Conservation (phyloP, 1,140 invertebrate species). For the Neotoxoptera formosana region DNA sequence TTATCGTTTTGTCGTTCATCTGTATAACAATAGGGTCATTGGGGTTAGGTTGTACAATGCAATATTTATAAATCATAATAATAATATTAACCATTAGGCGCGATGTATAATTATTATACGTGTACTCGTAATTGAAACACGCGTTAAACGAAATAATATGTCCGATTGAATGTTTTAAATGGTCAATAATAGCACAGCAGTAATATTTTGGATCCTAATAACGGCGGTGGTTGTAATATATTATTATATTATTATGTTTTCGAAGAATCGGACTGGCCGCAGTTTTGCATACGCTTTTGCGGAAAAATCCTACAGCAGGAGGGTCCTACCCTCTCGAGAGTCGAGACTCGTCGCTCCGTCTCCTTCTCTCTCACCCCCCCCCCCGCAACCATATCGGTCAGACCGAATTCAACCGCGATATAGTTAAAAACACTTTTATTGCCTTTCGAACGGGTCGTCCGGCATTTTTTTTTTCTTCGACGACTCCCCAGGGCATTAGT, state of each 20-base stretch:
- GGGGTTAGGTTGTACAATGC: background rate
- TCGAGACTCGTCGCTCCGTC: background rate
- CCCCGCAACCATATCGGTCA: background rate
- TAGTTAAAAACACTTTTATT: slow-evolving; percentile 49
- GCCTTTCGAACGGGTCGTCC: background rate
- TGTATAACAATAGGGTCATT: background rate
- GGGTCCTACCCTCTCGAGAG: background rate
- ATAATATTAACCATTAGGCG: background rate
- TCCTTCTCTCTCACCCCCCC: background rate
- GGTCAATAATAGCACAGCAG: background rate
- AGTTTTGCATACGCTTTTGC: background rate
- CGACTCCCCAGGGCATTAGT: background rate
- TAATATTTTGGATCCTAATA: background rate
- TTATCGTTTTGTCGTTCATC: background rate
- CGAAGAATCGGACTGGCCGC: background rate
- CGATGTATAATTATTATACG: background rate
- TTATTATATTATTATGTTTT: background rate
- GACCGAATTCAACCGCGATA: background rate
- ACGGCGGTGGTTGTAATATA: background rate
- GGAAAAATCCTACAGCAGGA: background rate
- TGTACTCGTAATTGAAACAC: background rate
- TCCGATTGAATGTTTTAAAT: background rate
- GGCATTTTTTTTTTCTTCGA: slow-evolving; percentile 11
- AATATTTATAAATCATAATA: background rate
- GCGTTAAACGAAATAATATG: background rate